Conservation (phyloP, 1,140 invertebrate genomes). For the Heliconius congener region DNA sequence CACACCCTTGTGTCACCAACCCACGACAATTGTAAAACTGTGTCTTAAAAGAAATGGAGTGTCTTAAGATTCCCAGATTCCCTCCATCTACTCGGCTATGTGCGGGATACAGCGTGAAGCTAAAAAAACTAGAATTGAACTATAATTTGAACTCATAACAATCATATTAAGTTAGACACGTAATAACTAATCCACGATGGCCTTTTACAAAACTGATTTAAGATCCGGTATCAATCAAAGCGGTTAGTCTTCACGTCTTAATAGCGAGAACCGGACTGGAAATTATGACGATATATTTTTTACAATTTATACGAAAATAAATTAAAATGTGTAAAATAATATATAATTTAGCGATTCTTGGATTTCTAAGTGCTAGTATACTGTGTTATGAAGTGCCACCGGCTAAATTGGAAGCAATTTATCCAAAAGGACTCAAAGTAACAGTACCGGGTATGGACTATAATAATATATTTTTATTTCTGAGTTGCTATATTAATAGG, state of each 20-base stretch:
- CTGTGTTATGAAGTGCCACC: constrained; percentile 80
- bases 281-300: not conserved
- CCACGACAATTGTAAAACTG: too few species aligned
- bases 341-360: not conserved
- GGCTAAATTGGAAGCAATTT: constrained; percentile 82
- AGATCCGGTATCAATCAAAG: not conserved
- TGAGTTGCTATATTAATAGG: too few species aligned
- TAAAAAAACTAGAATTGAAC: too few species aligned
- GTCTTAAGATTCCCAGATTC: too few species aligned
- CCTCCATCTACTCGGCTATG: too few species aligned
- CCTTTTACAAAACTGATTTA: not conserved
- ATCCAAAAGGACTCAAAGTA: constrained; percentile 83
- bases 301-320: not conserved
- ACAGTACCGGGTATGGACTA: constrained; percentile 82
- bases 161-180: not conserved
- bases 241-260: not conserved
- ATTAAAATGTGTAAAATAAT: not conserved
- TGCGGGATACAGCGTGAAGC: too few species aligned
- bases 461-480: not conserved
- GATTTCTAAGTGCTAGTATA: not conserved
- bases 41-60: too few species aligned
- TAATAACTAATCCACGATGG: not conserved
- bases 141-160: not conserved
- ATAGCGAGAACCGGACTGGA: not conserved
- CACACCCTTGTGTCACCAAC: too few species aligned